Conservation (phyloP, 2,113 vertebrate species). For the Pavo muticus region DNA sequence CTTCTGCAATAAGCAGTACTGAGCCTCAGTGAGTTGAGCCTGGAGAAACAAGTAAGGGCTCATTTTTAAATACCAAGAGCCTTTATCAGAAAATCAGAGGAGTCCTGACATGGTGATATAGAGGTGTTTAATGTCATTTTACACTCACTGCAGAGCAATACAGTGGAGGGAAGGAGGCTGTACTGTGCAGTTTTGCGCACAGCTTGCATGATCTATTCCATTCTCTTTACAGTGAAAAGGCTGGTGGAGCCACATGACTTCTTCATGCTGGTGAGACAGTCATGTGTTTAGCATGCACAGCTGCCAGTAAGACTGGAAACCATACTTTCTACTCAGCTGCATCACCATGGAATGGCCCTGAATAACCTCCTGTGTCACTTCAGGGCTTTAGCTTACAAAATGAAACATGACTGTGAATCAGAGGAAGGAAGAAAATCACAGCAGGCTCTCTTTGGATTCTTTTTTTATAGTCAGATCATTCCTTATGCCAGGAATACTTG, state of each 20-base stretch:
- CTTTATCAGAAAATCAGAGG: neutral
- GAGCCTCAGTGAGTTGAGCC: neutral
- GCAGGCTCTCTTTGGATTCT: neutral
- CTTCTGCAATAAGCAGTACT: neutral
- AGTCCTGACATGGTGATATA: neutral
- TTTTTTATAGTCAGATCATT: neutral
- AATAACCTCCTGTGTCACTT: conserved; percentile 59
- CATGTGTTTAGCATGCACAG: conserved; percentile 49
- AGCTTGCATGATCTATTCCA: conserved; percentile 28
- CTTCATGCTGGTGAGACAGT: conserved; percentile 15
- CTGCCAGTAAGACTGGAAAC: conserved; percentile 36
- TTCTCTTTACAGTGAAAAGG: conserved; percentile 1
- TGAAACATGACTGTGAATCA: conserved; percentile 17
- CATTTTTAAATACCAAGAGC: neutral
- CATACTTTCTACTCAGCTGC: conserved; percentile 24
- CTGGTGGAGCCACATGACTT: conserved; percentile 23
- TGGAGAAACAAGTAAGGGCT: neutral
- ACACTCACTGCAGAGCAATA: neutral
- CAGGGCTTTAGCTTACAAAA: conserved; percentile 39
- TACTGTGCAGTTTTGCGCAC: neutral
- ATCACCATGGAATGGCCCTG: conserved; percentile 20
- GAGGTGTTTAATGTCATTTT: neutral
- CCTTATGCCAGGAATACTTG: neutral
- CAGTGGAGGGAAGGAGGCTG: neutral
- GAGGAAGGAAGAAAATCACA: conserved; percentile 7